phyloP scores from a whole-genome alignment of 2,888 invertebrate genomes.

The Kuschelorhynchus macadamiae region DNA sequence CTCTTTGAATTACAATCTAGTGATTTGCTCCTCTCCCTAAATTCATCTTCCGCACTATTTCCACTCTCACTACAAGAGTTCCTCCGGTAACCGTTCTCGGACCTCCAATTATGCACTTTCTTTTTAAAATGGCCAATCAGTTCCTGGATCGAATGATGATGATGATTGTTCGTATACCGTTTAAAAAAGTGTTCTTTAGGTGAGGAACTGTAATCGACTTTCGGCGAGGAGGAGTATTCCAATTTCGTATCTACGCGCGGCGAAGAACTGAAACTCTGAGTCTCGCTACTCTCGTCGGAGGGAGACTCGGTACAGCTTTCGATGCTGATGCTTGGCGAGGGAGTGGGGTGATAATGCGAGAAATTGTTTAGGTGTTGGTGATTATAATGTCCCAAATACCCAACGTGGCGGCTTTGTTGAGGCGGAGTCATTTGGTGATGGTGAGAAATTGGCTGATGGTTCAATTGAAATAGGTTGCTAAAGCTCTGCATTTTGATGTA shows the following conservation, averaged over 20 bases:
- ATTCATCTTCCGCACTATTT: slow-evolving; percentile 70
- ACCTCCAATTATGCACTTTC: slow-evolving; percentile 81
- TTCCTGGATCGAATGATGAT: slow-evolving; percentile 81
- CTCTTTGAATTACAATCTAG: slow-evolving; percentile 76
- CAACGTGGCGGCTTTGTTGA: slow-evolving; percentile 56
- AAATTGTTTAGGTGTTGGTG: slow-evolving; percentile 60
- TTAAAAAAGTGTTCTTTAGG: slow-evolving; percentile 53
- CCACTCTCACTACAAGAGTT: slow-evolving; percentile 70
- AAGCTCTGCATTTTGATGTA: slow-evolving; percentile 62
- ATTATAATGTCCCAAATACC: slow-evolving; percentile 49
- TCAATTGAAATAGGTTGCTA: slow-evolving; percentile 66
- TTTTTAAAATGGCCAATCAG: slow-evolving; percentile 83
- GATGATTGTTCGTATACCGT: slow-evolving; percentile 65
- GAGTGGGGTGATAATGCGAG: slow-evolving; percentile 51
- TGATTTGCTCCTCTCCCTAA: slow-evolving; percentile 84
- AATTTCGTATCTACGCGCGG: slow-evolving; percentile 50
- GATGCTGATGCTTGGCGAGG: slow-evolving; percentile 54
- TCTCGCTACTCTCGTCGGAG: slow-evolving; percentile 57
- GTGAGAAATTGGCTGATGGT: slow-evolving; percentile 60
- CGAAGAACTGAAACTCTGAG: slow-evolving; percentile 54
- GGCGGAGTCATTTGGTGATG: slow-evolving; percentile 43
- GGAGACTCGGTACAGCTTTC: slow-evolving; percentile 63
- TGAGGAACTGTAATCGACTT: slow-evolving; percentile 46
- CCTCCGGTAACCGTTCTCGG: slow-evolving; percentile 65
- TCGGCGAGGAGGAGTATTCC: slow-evolving; percentile 39